These are phyloP conservation scores for Scomber colias DNA, from an alignment of 2,113 vertebrate species.

Conservation along the genomic window DNA sequence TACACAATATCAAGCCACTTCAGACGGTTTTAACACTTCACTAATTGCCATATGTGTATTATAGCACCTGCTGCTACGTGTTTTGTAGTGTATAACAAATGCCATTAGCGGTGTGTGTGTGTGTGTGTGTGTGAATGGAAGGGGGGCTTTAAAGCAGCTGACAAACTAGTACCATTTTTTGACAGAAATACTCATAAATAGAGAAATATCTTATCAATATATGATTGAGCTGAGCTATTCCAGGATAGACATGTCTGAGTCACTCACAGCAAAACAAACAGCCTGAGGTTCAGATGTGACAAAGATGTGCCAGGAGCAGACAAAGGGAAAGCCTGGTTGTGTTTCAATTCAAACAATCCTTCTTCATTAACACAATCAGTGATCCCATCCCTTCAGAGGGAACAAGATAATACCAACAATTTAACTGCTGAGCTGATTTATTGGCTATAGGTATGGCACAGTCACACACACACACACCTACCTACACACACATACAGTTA, in stretches of 20 bases:
- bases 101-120: neutral
- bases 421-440: slow-evolving; percentile 43
- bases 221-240: neutral
- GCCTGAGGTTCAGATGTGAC: slow-evolving; percentile 7
- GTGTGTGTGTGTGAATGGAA: too few species aligned
- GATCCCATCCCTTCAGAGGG: slow-evolving; percentile 43
- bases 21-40: slow-evolving; percentile 38
- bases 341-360: slow-evolving; percentile 50
- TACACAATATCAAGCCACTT: slow-evolving; percentile 47
- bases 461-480: neutral
- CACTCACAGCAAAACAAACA: neutral
- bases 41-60: slow-evolving; percentile 36
- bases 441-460: slow-evolving; percentile 27
- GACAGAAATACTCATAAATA: neutral
- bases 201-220: neutral
- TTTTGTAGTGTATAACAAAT: neutral
- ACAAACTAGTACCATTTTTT: neutral
- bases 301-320: slow-evolving; percentile 17
- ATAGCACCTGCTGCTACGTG: slow-evolving; percentile 38
- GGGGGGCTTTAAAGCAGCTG: neutral
- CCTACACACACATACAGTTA: neutral
- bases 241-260: neutral
- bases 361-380: slow-evolving; percentile 53
- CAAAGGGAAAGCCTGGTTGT: slow-evolving; percentile 27
- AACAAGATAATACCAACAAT: slow-evolving; percentile 53